Conservation (phyloP, 2,113 vertebrate species). For the Rhynchomys soricoides region DNA sequence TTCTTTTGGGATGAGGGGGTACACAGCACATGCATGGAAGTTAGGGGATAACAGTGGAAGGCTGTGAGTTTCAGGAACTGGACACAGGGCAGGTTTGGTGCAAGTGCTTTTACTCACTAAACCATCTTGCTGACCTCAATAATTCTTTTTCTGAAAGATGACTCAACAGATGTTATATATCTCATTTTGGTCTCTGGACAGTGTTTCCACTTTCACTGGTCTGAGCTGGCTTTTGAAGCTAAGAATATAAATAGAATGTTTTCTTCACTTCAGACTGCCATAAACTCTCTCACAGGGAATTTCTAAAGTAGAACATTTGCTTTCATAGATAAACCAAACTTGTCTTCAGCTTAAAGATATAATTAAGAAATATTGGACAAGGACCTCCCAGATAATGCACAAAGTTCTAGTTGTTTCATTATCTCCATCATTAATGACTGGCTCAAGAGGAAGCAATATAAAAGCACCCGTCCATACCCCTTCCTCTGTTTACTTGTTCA, state of each 20-base stretch:
- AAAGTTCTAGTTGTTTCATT: conserved; percentile 25
- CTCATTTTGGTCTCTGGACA: not conserved
- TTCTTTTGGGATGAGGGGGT: not conserved
- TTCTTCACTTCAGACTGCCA: not conserved
- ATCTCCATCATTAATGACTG: conserved; percentile 18
- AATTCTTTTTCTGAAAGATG: conserved; percentile 26
- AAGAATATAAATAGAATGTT: not conserved
- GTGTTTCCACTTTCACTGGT: not conserved
- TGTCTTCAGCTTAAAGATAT: conserved; percentile 38
- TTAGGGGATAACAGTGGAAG: not conserved
- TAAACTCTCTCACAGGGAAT: conserved; percentile 19
- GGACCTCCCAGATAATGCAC: not conserved
- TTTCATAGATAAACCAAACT: conserved; percentile 34
- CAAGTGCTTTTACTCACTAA: not conserved
- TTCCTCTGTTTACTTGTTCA: not conserved
- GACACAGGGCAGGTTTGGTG: not conserved
- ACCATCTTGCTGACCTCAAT: not conserved
- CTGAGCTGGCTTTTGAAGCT: conserved; percentile 9
- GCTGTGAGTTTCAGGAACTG: too few relatives aligned
- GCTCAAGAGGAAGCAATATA: not conserved
- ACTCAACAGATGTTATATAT: not conserved
- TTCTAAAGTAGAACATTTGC: conserved; percentile 7
- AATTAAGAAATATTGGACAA: not conserved
- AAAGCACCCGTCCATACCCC: not conserved
- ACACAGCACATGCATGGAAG: not conserved